A percentile compares a stretch with the other conserved stretches of the same genome.
These are phyloP conservation scores for Temnopleurus reevesii DNA, from an alignment of 53 echinoderm and acorn worm genomes.

Conservation along the genomic window DNA sequence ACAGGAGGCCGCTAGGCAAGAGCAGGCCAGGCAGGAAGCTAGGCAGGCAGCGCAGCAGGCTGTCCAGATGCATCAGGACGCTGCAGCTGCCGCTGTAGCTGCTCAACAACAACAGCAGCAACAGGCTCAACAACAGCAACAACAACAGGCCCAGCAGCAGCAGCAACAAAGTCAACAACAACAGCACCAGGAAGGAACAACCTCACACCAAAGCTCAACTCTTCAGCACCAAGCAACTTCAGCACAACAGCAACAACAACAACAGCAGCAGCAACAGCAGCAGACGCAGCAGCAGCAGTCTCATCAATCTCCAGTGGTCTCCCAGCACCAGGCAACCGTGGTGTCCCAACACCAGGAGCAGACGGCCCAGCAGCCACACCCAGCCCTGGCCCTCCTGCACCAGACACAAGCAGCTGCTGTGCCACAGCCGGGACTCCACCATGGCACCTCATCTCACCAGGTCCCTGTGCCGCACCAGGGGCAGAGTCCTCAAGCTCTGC, in stretches of 20 bases:
- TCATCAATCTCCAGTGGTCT: constrained; percentile 7
- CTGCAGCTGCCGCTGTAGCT: not conserved
- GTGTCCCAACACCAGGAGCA: constrained; percentile 28
- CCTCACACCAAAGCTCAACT: not conserved
- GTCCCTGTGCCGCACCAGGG: constrained; percentile 45
- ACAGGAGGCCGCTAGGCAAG: constrained; percentile 29
- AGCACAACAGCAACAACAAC: not conserved
- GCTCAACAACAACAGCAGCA: constrained; percentile 27
- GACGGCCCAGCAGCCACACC: constrained; percentile 26
- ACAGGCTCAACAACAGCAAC: constrained; percentile 6
- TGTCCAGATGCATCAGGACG: constrained; percentile 44
- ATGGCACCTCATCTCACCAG: constrained; percentile 42
- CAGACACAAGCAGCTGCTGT: not conserved
- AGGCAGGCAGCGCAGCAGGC: constrained; percentile 36
- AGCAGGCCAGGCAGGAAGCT: constrained; percentile 32
- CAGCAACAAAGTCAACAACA: constrained; percentile 37
- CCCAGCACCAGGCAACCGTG: constrained; percentile 28
- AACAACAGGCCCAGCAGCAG: constrained; percentile 26
- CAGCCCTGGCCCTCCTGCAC: constrained; percentile 25
- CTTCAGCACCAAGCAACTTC: constrained; percentile 10
- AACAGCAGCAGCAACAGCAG: constrained; percentile 31
- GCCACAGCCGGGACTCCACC: constrained; percentile 15
- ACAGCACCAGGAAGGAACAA: not conserved
- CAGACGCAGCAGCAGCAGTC: not conserved
- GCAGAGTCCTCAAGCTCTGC: constrained; percentile 44